Percentiles rank a stretch among this genome's conserved stretches.
Conservation (phyloP, 1,140 invertebrate genomes). For the Sminthurinus signatus region DNA sequence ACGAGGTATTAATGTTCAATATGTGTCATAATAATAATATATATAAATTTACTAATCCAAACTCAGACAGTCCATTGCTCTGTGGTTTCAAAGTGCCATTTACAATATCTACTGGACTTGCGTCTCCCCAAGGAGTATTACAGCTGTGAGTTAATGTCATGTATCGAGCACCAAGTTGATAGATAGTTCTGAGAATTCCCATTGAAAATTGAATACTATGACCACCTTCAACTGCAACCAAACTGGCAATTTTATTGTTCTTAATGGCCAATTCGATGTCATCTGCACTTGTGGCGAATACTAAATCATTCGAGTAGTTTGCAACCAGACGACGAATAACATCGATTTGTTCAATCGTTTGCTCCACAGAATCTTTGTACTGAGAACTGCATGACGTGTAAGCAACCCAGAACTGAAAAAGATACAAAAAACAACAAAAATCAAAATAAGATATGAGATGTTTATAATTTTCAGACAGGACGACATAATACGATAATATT, state of each 20-base stretch:
- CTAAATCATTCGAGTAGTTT: conserved; percentile 69
- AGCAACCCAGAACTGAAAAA: conserved; percentile 72
- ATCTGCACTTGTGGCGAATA: conserved; percentile 65
- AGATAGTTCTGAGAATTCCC: conserved; percentile 70
- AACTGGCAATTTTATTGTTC: conserved; percentile 59
- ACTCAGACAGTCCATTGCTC: conserved; percentile 27
- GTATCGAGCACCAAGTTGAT: conserved; percentile 73
- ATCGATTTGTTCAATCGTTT: conserved; percentile 79
- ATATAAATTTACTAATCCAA: conserved; percentile 24
- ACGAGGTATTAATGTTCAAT: background rate
- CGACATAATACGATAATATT: too few relatives aligned
- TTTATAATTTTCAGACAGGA: too few relatives aligned
- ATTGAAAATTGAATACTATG: conserved; percentile 47
- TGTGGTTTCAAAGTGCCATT: background rate
- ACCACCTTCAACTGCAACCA: conserved; percentile 64
- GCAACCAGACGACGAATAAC: conserved; percentile 73
- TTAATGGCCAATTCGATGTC: conserved; percentile 69
- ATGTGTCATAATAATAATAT: background rate
- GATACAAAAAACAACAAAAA: too few relatives aligned
- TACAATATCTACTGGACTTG: conserved; percentile 20
- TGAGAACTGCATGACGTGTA: conserved; percentile 76
- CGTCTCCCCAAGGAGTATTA: conserved; percentile 64
- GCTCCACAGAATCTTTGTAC: conserved; percentile 73
- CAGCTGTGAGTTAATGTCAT: conserved; percentile 81
- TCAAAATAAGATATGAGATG: too few relatives aligned